phyloP scores from a whole-genome alignment of 2,113 vertebrate genomes.

The Pristiophorus japonicus region DNA sequence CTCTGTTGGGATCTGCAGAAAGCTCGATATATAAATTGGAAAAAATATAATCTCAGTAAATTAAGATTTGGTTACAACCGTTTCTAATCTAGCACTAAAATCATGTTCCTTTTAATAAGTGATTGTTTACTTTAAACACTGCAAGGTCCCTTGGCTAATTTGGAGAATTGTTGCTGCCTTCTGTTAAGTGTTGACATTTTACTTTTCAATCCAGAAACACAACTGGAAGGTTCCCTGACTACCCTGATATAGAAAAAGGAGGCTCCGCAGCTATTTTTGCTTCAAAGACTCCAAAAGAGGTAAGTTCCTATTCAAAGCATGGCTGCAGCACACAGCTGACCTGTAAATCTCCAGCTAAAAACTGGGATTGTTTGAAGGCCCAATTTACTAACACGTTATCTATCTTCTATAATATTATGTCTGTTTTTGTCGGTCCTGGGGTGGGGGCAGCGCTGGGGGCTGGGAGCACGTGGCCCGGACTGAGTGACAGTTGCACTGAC shows the following conservation, averaged over 20 bases:
- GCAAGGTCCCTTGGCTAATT: background rate
- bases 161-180: background rate
- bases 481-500: no score
- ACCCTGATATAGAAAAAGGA: conserved; percentile 59
- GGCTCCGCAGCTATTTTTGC: conserved; percentile 65
- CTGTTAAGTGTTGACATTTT: background rate
- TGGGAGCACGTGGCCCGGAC: no score
- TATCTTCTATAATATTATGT: no score
- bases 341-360: background rate
- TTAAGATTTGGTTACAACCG: background rate
- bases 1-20: no score
- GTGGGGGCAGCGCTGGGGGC: no score
- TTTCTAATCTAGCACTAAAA: background rate
- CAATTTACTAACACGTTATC: background rate
- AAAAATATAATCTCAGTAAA: background rate
- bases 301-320: conserved; percentile 42
- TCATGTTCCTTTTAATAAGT: background rate
- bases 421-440: no score
- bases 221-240: conserved; percentile 68
- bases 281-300: conserved; percentile 71
- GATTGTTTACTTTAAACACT: background rate
- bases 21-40: no score
- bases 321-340: background rate
- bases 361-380: background rate
- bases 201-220: conserved; percentile 55